Base-by-base conservation (phyloP, 2,113 vertebrate genomes). In the Nicator chloris region DNA sequence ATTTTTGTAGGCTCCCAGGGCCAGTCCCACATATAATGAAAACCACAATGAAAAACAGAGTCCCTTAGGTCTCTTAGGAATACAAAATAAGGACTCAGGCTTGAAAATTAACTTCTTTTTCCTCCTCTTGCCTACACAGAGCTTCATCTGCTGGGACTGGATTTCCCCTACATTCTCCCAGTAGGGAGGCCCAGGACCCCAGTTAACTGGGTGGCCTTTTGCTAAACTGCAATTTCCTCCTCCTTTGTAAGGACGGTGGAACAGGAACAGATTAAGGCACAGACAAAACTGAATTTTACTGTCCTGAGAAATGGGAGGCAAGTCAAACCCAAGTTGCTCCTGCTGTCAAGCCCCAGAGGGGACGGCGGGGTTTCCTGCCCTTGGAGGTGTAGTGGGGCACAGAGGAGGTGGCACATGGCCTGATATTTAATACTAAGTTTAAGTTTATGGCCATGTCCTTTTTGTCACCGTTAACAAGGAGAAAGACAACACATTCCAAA, bases 341-440 rank as follows among this genome's bases (percentile, higher is more conserved):
- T 35, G 5, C 23, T 39, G 21, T n/a, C 18, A 49, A 47, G 17
- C 4, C 23, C 33, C 39, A 33, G 51, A 57, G 26, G 20, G 21
- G 20, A 35, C 26, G 18, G 26, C 0, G 0, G 10, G 5, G 2
- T 28, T 66, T 47, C 39, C 53, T 28, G 26, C 27, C 53, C 49
- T 31, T 0, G 1, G 21, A 69, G 44, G 15, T 22, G 27, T 17
- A 31, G 49, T 5, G 15, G 20, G 39, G 39, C 82, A 68, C 11
- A 39, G 53, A 23, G 20, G 7, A 31, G 30, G 60, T 21, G 65
- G 9, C 45, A 42, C 33, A 22, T 0, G 7, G 70, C 28, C 53
- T 61, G 39, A 44, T 73, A 66, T 51, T 85, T 77, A 63, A 44
- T 60, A 47, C 11, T 35, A 45, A 47, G 50, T 15, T 56, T 76